Percentiles rank a stretch among this genome's conserved stretches.
phyloP scores from a whole-genome alignment of 2,888 invertebrate genomes.

The Dynastes maya region DNA sequence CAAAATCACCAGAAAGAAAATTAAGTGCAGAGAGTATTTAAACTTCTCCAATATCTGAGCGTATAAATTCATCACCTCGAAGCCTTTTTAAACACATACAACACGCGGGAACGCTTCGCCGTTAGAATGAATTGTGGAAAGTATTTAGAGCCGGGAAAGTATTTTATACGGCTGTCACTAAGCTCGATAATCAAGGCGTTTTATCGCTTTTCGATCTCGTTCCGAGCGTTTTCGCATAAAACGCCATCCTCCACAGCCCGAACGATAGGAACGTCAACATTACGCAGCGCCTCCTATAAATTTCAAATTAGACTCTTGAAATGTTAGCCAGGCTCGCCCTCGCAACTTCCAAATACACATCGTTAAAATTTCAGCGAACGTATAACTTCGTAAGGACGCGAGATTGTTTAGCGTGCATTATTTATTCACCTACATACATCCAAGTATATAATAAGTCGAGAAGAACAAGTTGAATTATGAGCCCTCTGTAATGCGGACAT shows the following conservation, averaged over 20 bases:
- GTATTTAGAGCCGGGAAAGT: no score
- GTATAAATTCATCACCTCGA: no score
- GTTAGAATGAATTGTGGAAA: no score
- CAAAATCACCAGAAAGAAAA: no score
- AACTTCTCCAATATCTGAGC: no score
- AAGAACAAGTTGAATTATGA: neutral
- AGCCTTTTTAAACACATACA: no score
- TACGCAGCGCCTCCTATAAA: neutral
- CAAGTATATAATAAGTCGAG: neutral
- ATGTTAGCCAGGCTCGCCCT: neutral
- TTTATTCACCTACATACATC: constrained; percentile 6
- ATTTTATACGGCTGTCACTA: neutral
- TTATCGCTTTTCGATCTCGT: neutral
- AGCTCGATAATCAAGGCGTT: neutral
- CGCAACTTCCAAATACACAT: neutral
- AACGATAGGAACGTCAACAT: neutral
- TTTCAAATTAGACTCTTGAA: constrained; percentile 6
- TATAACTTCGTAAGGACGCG: constrained; percentile 23
- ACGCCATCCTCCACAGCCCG: neutral
- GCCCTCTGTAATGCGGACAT: neutral
- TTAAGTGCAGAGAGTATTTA: no score
- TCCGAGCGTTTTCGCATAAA: no score
- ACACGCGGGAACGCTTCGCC: no score
- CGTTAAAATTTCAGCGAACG: constrained; percentile 22
- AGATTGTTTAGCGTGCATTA: constrained; percentile 17